Evolutionary conservation across 2,113 vertebrate genomes (phyloP), one percentile per base, ranked within the genome.

Genomic region (Crotalus horridus): DNA sequence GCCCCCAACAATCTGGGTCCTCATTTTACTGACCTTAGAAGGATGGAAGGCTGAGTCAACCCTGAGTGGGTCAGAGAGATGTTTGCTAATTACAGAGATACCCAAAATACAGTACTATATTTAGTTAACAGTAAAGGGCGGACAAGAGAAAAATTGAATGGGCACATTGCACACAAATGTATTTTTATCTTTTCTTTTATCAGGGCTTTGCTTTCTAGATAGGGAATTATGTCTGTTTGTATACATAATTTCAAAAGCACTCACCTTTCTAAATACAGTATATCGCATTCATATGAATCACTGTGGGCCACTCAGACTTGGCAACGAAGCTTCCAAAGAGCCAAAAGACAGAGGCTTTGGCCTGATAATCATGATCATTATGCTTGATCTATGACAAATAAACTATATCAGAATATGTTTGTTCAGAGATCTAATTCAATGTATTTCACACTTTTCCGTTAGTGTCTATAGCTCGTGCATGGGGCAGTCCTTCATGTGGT

Each of bases 291-390:
- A 91, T 93, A 96, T 97, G 96, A 96, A 96, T 97, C 97, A 96
- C 94, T 94, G 96, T 95, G 95, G 96, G 95, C 95, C 97, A 96
- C 96, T 96, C 96, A 95, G 96, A 96, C 90, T n/a, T 59, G n/a
- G 64, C 53, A 91, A 93, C 23, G 4, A 55, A 74, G 51, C 29
- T 89, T 56, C 43, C 64, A 29, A 33, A 17, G 7, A 89, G 69
- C 90, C n/a, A n/a, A 89, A 43, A 54, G 64, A 93, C 17, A 15
- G 39, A 87, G n/a, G 43, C 81, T 85, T 87, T 58, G 88, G 33
- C 33, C 11, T 29, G 26, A 64, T 64, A 29, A 64, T 81, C 24
- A 55, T 91, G 81, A 88, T 91, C 39, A 61, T 85, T 48, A 43
- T 53, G 13, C 90, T 11, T 33, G 87, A 91, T 89, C 64, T 91